These are phyloP conservation scores for Zhuqinia jingwanae DNA, from an alignment of 2,888 invertebrate genomes.

Conservation along the genomic window DNA sequence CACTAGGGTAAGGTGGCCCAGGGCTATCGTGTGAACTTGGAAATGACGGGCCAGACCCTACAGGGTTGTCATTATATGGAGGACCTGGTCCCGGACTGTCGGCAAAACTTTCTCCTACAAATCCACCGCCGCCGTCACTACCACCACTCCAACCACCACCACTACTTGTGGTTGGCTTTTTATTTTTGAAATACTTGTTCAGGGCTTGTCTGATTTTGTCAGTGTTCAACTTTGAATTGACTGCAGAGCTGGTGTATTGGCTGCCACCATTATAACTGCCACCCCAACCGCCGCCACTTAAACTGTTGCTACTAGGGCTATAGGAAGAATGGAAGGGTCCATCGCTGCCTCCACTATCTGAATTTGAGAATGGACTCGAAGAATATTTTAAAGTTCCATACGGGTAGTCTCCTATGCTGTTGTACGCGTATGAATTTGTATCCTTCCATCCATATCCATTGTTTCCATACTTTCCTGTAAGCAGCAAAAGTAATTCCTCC, in stretches of 20 bases:
- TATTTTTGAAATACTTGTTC: constrained; percentile 42
- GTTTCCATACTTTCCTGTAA: constrained; percentile 32
- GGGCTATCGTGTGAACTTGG: neutral
- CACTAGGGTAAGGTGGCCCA: neutral
- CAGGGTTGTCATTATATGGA: neutral
- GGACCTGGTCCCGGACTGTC: constrained; percentile 15
- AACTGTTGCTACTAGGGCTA: neutral
- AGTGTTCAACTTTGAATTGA: neutral
- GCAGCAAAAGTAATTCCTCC: constrained; percentile 44
- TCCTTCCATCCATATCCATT: constrained; percentile 15
- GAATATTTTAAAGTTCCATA: constrained; percentile 3
- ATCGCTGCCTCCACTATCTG: neutral
- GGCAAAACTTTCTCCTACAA: constrained; percentile 24
- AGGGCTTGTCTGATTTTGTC: constrained; percentile 33
- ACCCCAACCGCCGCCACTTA: neutral
- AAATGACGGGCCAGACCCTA: neutral
- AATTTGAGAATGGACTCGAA: neutral
- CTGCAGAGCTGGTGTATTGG: neutral
- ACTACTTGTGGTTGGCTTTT: neutral
- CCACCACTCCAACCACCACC: neutral
- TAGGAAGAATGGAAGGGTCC: neutral
- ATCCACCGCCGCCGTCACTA: neutral
- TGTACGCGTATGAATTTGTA: constrained; percentile 19
- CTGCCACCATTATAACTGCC: neutral
- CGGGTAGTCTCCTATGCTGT: constrained; percentile 13